Conservation (phyloP, 1,140 invertebrate genomes). For the Meteorus sp. region DNA sequence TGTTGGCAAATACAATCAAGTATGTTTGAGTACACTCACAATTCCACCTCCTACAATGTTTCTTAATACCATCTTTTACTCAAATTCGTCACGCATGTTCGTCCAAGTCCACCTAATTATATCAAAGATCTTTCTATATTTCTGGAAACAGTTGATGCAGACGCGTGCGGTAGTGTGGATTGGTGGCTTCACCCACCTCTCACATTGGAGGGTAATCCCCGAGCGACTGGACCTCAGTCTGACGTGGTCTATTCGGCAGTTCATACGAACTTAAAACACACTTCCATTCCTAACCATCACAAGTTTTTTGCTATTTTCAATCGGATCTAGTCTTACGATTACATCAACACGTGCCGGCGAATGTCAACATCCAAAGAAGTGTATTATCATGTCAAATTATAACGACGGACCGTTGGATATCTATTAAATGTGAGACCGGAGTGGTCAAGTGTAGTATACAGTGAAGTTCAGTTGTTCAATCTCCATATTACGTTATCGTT, state of each 20-base stretch:
- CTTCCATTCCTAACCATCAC: not conserved
- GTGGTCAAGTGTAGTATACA: not conserved
- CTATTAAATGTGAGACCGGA: too few species aligned
- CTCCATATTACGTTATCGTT: not conserved
- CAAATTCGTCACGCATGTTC: slow-evolving; percentile 18
- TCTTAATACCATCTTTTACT: slow-evolving; percentile 18
- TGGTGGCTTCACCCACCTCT: slow-evolving; percentile 22
- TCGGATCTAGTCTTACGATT: too few species aligned
- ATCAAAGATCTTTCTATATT: slow-evolving; percentile 24
- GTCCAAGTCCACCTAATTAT: slow-evolving; percentile 24
- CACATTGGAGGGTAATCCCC: slow-evolving; percentile 21
- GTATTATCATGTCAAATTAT: not conserved
- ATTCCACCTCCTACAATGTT: not conserved
- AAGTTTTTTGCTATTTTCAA: too few species aligned
- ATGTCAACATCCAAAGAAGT: not conserved
- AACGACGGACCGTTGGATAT: too few species aligned
- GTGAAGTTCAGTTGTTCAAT: not conserved
- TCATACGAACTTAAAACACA: slow-evolving; percentile 36
- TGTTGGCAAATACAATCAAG: not conserved
- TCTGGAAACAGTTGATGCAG: slow-evolving; percentile 24
- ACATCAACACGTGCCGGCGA: too few species aligned
- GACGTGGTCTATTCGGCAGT: slow-evolving; percentile 46
- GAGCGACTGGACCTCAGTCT: slow-evolving; percentile 46
- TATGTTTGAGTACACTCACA: not conserved
- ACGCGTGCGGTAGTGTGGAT: slow-evolving; percentile 29